Base-by-base conservation (phyloP, 2,888 invertebrate genomes). In the Drosophila sordidula region DNA sequence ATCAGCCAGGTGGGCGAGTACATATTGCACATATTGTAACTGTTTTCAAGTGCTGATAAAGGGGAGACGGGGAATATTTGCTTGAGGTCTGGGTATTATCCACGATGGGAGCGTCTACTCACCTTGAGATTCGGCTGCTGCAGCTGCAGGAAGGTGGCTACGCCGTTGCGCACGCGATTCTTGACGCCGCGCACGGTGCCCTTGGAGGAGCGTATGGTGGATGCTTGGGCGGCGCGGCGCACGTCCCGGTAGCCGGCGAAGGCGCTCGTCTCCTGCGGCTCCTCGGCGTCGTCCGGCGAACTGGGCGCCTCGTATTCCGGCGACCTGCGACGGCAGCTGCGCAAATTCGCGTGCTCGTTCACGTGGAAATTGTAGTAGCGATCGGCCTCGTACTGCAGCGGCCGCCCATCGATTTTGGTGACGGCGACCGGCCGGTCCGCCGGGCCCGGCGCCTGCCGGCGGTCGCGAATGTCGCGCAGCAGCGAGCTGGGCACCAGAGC, bases 151-250 rank as follows among this genome's bases (percentile, higher is more conserved):
- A 98, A 98, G n/a, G 98, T 98, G 49, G 97, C 97, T 87, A 98
- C 98, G 71, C 98, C 98, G 74, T 98, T 98, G 78, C 98, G 94
- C 62, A 98, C 98, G 82, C 98, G 95, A 93, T 98, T 98, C 93
- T 97, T 97, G 73, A 98, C 97, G 68, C 98, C 98, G 47, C 98
- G 95, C 79, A 98, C 96, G 11, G 98, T 98, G 49, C 98, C 98
- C 91, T 97, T 97, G 57, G 96, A 95, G 93, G 98, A 98, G 78
- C 96, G 94, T 90, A 98, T 98, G 58, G 97, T 96, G 56, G 96
- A 95, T 34, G 38, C 46, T n/a, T 62, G 38, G 3, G 67, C 16
- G 36, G 58, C 29, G 79, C 94, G 94, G 70, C 94, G 94, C 76
- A 95, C 94, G 93, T 96, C 96, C 93, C 95, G 95, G 78, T 95